Base-by-base conservation (phyloP, 2,797 vertebrate species). In the Erethizon dorsatum region DNA sequence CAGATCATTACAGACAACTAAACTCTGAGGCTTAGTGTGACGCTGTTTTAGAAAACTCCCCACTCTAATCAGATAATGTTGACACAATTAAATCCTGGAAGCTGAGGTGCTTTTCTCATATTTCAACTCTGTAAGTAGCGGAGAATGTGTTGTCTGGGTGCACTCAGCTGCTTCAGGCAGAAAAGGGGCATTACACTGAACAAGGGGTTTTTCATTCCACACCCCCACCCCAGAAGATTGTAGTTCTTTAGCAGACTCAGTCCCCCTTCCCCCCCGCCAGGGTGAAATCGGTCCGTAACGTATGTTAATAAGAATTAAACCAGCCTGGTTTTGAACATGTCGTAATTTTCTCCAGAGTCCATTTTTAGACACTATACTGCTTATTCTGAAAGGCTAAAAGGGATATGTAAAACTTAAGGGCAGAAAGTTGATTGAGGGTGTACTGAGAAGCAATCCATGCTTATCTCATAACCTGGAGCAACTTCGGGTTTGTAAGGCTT, bases 311-410 rank as follows among this genome's bases (percentile, higher is more conserved):
- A 88, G 88, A 94, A 71, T 1, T 92, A n/a, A 90, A 65, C 57
- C n/a, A 77, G 37, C n/a, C 41, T 78, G 37, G 67, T 61, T 65
- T 1, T 63, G 33, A 90, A 88, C 33, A 28, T 8, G 71, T 24
- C 31, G 86, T 79, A 59, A 83, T 90, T 63, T 94, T 71, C 78
- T 91, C 84, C 26, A 78, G 57, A 88, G 31, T 28, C 75, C 63
- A 54, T 41, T 65, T 93, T 54, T 73, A 94, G 56, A 91, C 31
- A 47, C 4, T 57, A n/a, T 41, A 80, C 5, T 88, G 52, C 59
- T 92, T 94, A 82, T 83, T 93, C 73, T 79, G 56, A 83, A 90
- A 86, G 87, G 77, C 50, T 75, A 91, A 80, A 47, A 26, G 33
- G 17, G 31, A 11, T 33, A 45, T 87, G 28, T 45, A 61, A 45